Evolutionary conservation across 2,797 vertebrate species (phyloP), one percentile per base, ranked within the genome.

Genomic region (Danio aesculapii): DNA sequence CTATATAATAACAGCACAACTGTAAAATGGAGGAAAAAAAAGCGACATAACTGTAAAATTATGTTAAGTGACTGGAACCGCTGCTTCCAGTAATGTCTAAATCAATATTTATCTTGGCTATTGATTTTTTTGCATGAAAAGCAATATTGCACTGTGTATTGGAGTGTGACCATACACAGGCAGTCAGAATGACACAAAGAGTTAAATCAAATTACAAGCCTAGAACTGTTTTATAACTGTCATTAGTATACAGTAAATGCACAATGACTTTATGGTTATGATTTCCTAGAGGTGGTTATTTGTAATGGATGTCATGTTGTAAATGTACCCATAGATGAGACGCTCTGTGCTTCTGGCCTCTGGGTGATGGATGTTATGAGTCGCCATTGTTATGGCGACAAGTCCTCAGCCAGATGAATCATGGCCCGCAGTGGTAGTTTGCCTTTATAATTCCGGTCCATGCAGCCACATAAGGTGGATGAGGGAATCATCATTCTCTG

Each of bases 331-430:
- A 43, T 41, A 70, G 77, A 74, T 68, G 72, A 72, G 44, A 70
- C n/a, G 39, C 17, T 63, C 13, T 83, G 74, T 70, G 74, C 43
- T 63, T n/a, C 6, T 58, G 49, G 21, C 77, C 68, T 67, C 17
- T 64, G 74, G 63, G 55, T 77, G 79, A 69, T 64, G 43, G 62
- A 75, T 77, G 57, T 78, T 59, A 47, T 41, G 13, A 81, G 61
- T 71, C n/a, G 43, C 41, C 41, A 14, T 69, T 58, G 74, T 81
- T 85, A 83, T 81, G 77, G 69, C 39, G 14, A 50, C 62, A 67
- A 39, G 62, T 77, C 77, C 66, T 68, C 17, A 41, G 30, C 44
- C 47, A 47, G 74, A 77, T 80, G 74, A 81, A 66, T 77, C 57
- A 77, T 53, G 30, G 69, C 78, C 70, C 4, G 49, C 57, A 41